Evolutionary conservation across 1,140 invertebrate genomes (phyloP).

Genomic region (Platyscapa corneri): DNA sequence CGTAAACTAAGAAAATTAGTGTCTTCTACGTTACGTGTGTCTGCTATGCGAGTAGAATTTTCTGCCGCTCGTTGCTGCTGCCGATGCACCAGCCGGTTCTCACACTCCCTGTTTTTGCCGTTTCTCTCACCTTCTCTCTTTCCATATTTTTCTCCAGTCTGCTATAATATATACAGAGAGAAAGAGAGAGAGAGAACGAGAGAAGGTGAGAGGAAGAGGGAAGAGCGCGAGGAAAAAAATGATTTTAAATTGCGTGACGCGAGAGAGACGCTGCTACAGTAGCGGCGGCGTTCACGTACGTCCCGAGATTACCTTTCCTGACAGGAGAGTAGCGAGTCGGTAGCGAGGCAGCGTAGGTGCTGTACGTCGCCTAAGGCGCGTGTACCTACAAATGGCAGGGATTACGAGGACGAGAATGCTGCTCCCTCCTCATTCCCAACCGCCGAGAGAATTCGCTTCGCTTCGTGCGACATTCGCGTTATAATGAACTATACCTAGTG

Average conservation of each 20-base stretch:
- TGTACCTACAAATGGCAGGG: not conserved
- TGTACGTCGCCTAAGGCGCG: slow-evolving; percentile 40
- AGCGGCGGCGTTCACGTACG: slow-evolving; percentile 38
- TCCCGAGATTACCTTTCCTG: slow-evolving; percentile 50
- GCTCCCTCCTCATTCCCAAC: not conserved
- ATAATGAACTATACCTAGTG: not conserved
- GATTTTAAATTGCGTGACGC: slow-evolving; percentile 52
- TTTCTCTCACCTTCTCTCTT: not conserved
- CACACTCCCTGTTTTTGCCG: slow-evolving; percentile 47
- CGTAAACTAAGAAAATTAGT: slow-evolving; percentile 23
- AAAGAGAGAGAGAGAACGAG: not conserved
- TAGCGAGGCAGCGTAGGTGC: slow-evolving; percentile 47
- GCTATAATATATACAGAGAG: slow-evolving; percentile 36
- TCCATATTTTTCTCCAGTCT: slow-evolving; percentile 10
- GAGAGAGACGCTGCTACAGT: slow-evolving; percentile 36
- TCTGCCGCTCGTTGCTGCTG: not conserved
- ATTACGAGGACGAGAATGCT: not conserved
- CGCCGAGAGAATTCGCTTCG: not conserved
- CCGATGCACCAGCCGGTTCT: slow-evolving; percentile 42
- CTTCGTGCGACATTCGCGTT: too few relatives aligned
- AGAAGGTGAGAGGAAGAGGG: slow-evolving; percentile 4
- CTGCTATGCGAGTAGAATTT: slow-evolving; percentile 14
- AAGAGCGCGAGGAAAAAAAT: slow-evolving; percentile 35
- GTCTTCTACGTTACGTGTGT: slow-evolving; percentile 18
- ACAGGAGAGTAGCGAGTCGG: slow-evolving; percentile 45